Base-by-base conservation (phyloP, 2,888 invertebrate species). In the Ormyrus pomaceus region DNA sequence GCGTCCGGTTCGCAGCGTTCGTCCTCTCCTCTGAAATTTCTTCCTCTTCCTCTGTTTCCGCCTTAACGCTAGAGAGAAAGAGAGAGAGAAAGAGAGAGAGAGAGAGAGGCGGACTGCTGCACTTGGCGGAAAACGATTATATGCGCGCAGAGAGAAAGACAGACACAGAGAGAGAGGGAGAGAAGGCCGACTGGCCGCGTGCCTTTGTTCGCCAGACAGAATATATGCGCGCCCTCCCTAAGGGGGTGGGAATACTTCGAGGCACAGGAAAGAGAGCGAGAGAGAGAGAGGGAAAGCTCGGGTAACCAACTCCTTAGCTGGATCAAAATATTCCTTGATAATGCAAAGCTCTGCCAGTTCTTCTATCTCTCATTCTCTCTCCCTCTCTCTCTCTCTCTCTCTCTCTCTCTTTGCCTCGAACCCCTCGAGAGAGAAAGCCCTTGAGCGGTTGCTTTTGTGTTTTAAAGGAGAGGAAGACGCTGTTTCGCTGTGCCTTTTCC, bases 51-150 rank as follows among this genome's bases (percentile, higher is more conserved):
- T n/a, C 59, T 13, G 5, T 45, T 11, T 45, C 13, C 46, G 5
- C 11, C 48, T n/a, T 53, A 8, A 11, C n/a, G 45, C 13, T 4
- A 34, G 5, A 66, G 65, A 2, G 53, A 13, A 50, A 71, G 71
- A 48, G 51, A 46, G 62, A 46, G 11, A 8, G 19, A 19, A 19
- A 19, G 55, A 53, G 73, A n/a, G n/a, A n/a, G n/a, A 34, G 34
- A 34, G 34, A 34, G 34, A 73, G 53, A 72, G 8, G 7, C 7
- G 56, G 55, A 64, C 53, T 19, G 53, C 74, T 34, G 71, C 45
- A 69, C 65, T 70, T 50, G 56, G 70, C 46, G 75, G 65, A 73
- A 76, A 78, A 75, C 75, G 72, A 82, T 82, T 82, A 83, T 79
- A 69, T 66, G 79, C 69, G 69, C 66, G 56, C 34, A n/a, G 13